phyloP scores from a whole-genome alignment of 23 tunicate species.

The Diplosoma virens region DNA sequence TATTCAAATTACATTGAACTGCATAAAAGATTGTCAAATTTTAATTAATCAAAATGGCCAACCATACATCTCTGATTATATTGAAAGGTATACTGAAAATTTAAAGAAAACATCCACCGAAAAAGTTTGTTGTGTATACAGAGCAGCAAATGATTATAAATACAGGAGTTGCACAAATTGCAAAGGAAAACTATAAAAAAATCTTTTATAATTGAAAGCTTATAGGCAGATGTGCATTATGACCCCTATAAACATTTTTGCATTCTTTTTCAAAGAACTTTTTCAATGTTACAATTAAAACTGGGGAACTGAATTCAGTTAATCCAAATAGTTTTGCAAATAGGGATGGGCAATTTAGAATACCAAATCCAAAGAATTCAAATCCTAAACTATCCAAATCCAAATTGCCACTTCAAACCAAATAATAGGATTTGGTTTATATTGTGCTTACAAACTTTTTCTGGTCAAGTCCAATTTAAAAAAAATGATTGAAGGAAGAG shows the following conservation, averaged over 20 bases:
- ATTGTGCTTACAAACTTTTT: too few relatives aligned
- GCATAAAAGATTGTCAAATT: background rate
- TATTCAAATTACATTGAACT: background rate
- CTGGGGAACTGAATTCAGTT: background rate
- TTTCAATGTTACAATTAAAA: background rate
- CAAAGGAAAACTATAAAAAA: background rate
- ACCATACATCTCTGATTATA: background rate
- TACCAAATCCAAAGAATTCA: too few relatives aligned
- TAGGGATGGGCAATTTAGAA: too few relatives aligned
- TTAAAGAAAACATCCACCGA: background rate
- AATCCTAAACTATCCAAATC: too few relatives aligned
- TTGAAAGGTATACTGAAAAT: background rate
- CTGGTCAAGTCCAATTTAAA: too few relatives aligned
- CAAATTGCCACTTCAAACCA: too few relatives aligned
- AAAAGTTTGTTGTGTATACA: conserved; percentile 4
- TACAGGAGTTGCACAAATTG: conserved; percentile 4
- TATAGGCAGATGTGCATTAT: background rate
- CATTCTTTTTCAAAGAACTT: background rate
- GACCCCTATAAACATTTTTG: conserved; percentile 3
- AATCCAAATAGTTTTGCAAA: conserved; percentile 24
- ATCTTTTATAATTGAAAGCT: background rate
- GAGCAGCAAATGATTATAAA: conserved; percentile 1
- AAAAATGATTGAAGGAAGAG: too few relatives aligned
- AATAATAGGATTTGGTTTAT: too few relatives aligned
- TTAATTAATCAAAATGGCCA: background rate